Base-by-base conservation (phyloP, 2,888 invertebrate genomes). In the Drosophila histrio region DNA sequence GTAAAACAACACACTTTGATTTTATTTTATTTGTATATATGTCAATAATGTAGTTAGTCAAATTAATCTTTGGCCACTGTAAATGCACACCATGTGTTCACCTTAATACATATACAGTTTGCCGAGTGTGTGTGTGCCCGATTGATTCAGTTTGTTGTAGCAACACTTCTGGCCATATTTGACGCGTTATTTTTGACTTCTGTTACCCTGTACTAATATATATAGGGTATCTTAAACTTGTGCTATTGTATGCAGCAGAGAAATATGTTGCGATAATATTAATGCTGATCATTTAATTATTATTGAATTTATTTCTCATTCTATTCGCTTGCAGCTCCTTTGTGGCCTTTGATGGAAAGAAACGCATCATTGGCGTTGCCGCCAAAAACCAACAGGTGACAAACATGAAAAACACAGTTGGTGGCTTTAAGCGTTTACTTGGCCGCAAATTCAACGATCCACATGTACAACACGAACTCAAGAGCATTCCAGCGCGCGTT, bases 341-440 rank as follows among this genome's bases (percentile, higher is more conserved):
- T 93, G 96, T 99, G 57, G 98, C 99, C 19, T 98, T 99, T 93
- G 97, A 97, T 88, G 95, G 96, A 72, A 97, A 96, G 91, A 97
- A 96, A 90, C 95, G 99, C 83, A 95, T 97, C 88, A 94, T 99
- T 91, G 99, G 99, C 61, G 98, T 98, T 34, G 97, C 98, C 41
- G 99, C 99, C 63, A 98, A 98, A 92, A 98, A 98, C 91, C 98
- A 99, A 92, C 96, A 96, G 93, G 96, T 98, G 56, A 98, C 98
- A 86, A 99, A 99, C 91, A 95, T 98, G 95, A 97, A 97, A 92
- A 99, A 99, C 91, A 99, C 99, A 70, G 95, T 99, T 62, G 95
- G 95, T 92, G 96, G 97, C 68, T 97, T 99, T 92, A 99, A 99
- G 92, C 94, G 97, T 88, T 93, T 99, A 53, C 92, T 99, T 88